Conservation (phyloP, 2,113 vertebrate genomes). For the Microtus oregoni region DNA sequence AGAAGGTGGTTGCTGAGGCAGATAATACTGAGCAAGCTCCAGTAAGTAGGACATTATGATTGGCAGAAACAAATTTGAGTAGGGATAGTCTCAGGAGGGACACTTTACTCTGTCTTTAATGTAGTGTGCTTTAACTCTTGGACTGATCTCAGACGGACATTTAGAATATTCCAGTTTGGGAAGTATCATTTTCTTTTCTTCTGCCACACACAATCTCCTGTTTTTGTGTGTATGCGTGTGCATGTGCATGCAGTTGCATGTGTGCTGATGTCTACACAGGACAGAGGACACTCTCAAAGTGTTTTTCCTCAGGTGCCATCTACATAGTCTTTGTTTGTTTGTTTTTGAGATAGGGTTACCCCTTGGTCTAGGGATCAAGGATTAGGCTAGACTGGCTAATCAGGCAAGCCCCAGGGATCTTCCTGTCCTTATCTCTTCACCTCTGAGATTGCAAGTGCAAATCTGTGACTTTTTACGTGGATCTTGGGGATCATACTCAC, state of each 20-base stretch:
- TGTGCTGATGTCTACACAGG: not conserved
- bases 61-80: slow-evolving; percentile 71
- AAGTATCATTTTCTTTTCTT: slow-evolving; percentile 19
- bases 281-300: not conserved
- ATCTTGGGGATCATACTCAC: not conserved
- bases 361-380: not conserved
- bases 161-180: not conserved
- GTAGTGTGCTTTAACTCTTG: slow-evolving; percentile 61
- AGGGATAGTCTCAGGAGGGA: slow-evolving; percentile 69
- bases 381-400: not conserved
- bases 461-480: not conserved
- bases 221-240: not conserved
- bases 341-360: not conserved
- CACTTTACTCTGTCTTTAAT: slow-evolving; percentile 46
- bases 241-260: not conserved
- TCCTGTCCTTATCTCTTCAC: too few species aligned
- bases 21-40: slow-evolving; percentile 12
- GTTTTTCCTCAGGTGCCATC: not conserved
- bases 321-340: not conserved
- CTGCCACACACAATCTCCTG: not conserved
- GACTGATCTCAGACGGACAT: not conserved
- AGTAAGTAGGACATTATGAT: slow-evolving; percentile 75
- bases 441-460: not conserved
- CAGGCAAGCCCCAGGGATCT: not conserved
- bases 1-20: slow-evolving; percentile 52